phyloP scores from a whole-genome alignment of 1,140 invertebrate genomes.

The Olivierus martensii region DNA sequence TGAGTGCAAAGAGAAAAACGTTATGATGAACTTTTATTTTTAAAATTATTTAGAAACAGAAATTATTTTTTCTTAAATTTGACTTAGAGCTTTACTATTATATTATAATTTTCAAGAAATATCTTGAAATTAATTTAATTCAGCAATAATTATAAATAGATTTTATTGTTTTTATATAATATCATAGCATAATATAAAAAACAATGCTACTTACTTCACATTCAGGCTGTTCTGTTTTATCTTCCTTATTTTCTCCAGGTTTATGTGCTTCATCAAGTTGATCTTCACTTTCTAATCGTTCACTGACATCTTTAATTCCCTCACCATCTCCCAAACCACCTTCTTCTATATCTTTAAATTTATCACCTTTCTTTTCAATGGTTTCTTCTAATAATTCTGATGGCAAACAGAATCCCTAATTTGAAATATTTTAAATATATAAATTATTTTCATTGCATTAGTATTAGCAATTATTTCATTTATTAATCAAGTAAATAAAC shows the following conservation, averaged over 20 bases:
- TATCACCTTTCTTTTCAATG: conserved; percentile 31
- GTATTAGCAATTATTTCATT: conserved; percentile 11
- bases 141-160: too few relatives aligned
- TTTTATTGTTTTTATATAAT: too few relatives aligned
- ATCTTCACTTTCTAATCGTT: conserved; percentile 83
- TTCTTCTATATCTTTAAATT: conserved; percentile 43
- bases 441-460: neutral
- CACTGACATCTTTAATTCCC: conserved; percentile 87
- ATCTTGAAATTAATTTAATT: too few relatives aligned
- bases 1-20: too few relatives aligned
- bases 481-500: too few relatives aligned
- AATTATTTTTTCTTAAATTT: too few relatives aligned
- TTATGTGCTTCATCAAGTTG: conserved; percentile 78
- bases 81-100: too few relatives aligned
- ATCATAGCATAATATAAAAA: too few relatives aligned
- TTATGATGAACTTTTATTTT: too few relatives aligned
- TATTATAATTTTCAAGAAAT: too few relatives aligned
- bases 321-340: conserved; percentile 80
- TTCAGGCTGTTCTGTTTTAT: conserved; percentile 14
- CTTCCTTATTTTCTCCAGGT: conserved; percentile 48
- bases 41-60: too few relatives aligned
- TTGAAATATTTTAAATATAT: conserved; percentile 2
- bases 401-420: conserved; percentile 79
- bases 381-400: conserved; percentile 51
- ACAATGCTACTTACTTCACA: neutral